These are phyloP conservation scores for Lagria hirta DNA, from an alignment of 2,888 invertebrate species.

Conservation along the genomic window DNA sequence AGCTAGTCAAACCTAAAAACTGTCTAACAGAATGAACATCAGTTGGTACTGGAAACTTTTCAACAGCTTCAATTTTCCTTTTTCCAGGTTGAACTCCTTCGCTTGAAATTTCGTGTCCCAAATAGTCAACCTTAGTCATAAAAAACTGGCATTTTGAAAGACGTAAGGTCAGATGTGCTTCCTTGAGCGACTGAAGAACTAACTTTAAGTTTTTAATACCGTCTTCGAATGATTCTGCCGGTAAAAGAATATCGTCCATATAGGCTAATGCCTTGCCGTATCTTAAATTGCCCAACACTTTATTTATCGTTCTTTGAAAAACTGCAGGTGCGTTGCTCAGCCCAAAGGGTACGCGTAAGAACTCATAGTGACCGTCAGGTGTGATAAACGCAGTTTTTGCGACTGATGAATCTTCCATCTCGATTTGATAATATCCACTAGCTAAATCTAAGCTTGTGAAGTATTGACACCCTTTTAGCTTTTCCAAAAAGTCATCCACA, in stretches of 20 bases:
- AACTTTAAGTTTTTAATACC: constrained; percentile 3
- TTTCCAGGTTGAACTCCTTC: constrained; percentile 25
- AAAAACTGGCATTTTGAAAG: constrained; percentile 28
- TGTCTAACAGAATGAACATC: constrained; percentile 30
- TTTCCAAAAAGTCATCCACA: constrained; percentile 40
- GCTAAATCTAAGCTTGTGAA: neutral
- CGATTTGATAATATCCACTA: neutral
- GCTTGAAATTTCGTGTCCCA: constrained; percentile 17
- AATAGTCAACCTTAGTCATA: constrained; percentile 18
- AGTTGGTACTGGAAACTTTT: constrained; percentile 37
- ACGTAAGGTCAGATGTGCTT: constrained; percentile 23
- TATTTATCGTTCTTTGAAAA: constrained; percentile 25
- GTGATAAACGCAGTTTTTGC: constrained; percentile 43
- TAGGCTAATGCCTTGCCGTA: constrained; percentile 14
- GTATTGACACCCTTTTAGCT: neutral
- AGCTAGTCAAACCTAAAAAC: constrained; percentile 24
- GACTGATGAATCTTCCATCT: constrained; percentile 30
- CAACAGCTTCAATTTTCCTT: constrained; percentile 29
- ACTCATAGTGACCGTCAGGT: constrained; percentile 43
- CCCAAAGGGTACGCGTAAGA: constrained; percentile 43
- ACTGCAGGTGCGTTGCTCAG: constrained; percentile 39
- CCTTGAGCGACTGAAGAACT: neutral
- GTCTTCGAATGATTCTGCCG: constrained; percentile 5
- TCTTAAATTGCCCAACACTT: constrained; percentile 12
- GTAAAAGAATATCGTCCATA: constrained; percentile 20